phyloP scores from a whole-genome alignment of 1,140 invertebrate genomes.

The Rhizoglyphus robini region DNA sequence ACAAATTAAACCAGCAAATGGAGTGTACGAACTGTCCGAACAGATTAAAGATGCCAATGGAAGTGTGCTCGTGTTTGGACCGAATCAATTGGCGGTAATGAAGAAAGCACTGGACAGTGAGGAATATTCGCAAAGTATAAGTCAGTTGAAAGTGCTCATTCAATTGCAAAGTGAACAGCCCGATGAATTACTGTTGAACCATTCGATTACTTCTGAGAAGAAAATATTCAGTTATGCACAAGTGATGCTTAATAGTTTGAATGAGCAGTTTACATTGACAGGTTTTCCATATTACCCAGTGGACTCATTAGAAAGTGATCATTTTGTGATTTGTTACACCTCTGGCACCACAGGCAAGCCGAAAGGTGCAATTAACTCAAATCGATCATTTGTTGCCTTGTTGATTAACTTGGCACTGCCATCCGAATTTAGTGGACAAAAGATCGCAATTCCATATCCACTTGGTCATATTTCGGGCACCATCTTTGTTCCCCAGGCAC shows the following conservation, averaged over 20 bases:
- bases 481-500: neutral
- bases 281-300: neutral
- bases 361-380: conserved; percentile 39
- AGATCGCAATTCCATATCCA: neutral
- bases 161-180: neutral
- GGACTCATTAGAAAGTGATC: too few species aligned
- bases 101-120: neutral
- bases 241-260: too few species aligned
- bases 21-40: neutral
- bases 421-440: neutral
- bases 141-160: neutral
- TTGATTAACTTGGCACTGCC: neutral
- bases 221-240: neutral
- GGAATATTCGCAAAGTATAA: neutral
- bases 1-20: neutral
- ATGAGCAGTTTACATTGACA: neutral
- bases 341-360: conserved; percentile 39
- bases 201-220: neutral
- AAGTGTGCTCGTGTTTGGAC: neutral
- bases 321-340: conserved; percentile 30
- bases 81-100: neutral
- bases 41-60: neutral
- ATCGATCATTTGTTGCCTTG: conserved; percentile 32
- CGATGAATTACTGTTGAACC: too few species aligned
- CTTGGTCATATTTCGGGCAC: neutral